Conservation (phyloP, 2,797 vertebrate genomes). For the Spondyliosoma cantharus region DNA sequence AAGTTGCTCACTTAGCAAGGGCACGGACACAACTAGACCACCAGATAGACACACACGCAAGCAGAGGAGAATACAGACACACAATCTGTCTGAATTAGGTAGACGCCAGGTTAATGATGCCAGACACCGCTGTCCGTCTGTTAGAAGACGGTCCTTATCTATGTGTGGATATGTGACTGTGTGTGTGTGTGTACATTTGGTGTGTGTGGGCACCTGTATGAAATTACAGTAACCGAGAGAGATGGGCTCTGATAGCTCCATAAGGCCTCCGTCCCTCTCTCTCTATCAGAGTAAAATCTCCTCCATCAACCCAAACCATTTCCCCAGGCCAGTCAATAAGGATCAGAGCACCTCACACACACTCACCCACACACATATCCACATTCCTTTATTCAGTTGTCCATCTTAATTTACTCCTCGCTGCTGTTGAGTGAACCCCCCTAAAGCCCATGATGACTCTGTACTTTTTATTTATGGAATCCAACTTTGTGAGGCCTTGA, state of each 20-base stretch:
- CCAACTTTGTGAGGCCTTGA: constrained; percentile 32
- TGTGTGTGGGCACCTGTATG: constrained; percentile 59
- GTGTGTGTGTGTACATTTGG: constrained; percentile 31
- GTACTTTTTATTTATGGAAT: constrained; percentile 46
- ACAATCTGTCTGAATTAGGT: constrained; percentile 74
- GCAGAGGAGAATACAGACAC: neutral
- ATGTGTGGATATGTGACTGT: constrained; percentile 50
- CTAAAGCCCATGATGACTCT: constrained; percentile 24
- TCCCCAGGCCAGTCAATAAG: constrained; percentile 70
- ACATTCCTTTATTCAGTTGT: constrained; percentile 53
- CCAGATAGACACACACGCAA: constrained; percentile 27
- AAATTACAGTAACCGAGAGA: constrained; percentile 76
- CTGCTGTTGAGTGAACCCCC: constrained; percentile 36
- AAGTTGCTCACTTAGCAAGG: constrained; percentile 54
- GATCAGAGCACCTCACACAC: constrained; percentile 47
- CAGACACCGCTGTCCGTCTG: constrained; percentile 73
- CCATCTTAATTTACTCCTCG: constrained; percentile 56
- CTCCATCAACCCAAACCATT: constrained; percentile 66
- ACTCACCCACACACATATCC: constrained; percentile 35
- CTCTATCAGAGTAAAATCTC: constrained; percentile 54
- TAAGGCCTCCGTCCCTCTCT: constrained; percentile 47
- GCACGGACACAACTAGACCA: constrained; percentile 37
- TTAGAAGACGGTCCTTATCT: constrained; percentile 64
- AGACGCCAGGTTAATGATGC: constrained; percentile 77
- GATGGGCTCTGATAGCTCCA: constrained; percentile 64